Evolutionary conservation across 1,140 invertebrate species (phyloP).

Genomic region (Ectropis grisescens): DNA sequence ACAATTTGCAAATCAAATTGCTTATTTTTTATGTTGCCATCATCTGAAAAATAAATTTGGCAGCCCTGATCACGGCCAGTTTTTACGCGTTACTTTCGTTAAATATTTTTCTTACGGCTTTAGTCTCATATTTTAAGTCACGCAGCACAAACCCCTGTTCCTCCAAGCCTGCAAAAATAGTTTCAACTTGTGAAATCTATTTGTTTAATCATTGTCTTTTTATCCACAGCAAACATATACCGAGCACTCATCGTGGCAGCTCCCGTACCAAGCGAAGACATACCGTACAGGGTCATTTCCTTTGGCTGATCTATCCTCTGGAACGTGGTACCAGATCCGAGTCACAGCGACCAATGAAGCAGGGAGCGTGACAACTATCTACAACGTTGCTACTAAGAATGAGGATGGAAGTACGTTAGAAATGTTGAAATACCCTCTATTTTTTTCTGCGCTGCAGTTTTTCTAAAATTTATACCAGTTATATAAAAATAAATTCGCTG

Average conservation of each 20-base stretch:
- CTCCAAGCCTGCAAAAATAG: too few species aligned
- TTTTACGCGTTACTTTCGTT: too few species aligned
- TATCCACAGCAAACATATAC: slow-evolving; percentile 26
- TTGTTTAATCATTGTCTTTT: too few species aligned
- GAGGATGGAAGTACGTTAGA: slow-evolving; percentile 79
- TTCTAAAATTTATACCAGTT: slow-evolving; percentile 3
- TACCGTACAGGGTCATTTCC: slow-evolving; percentile 69
- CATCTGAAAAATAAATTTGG: too few species aligned
- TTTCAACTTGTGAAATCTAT: too few species aligned
- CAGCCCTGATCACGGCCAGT: too few species aligned
- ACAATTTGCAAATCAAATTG: too few species aligned
- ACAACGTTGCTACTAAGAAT: slow-evolving; percentile 86
- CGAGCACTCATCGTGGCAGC: slow-evolving; percentile 50
- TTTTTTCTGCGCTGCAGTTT: slow-evolving; percentile 1
- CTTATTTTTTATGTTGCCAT: too few species aligned
- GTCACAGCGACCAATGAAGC: slow-evolving; percentile 87
- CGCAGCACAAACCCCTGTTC: too few species aligned
- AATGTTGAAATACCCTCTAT: background rate
- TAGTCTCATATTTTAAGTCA: too few species aligned
- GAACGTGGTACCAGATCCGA: slow-evolving; percentile 83
- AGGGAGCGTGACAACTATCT: slow-evolving; percentile 78
- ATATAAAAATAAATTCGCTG: too few species aligned
- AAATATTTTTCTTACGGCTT: too few species aligned
- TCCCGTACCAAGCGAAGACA: slow-evolving; percentile 56
- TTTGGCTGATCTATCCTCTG: slow-evolving; percentile 78